A percentile compares a stretch with the other conserved stretches of the same genome.
These are phyloP conservation scores for Chloropsis cyanopogon DNA, from an alignment of 2,113 vertebrate species.

Conservation along the genomic window DNA sequence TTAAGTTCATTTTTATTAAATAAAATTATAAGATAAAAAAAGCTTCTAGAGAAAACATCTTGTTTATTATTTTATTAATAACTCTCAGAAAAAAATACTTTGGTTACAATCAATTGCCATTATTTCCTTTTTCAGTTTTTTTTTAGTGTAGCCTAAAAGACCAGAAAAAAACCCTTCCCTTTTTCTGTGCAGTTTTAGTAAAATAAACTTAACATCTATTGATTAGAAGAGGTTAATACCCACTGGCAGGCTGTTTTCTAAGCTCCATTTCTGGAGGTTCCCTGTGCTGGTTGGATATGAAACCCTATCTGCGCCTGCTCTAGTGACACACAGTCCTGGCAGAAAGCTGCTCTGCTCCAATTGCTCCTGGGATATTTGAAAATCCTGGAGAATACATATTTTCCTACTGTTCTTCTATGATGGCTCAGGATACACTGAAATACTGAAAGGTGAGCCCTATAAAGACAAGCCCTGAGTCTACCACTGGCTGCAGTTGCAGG, in stretches of 20 bases:
- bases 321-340: not conserved
- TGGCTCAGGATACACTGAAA: not conserved
- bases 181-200: not conserved
- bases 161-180: not conserved
- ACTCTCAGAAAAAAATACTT: not conserved
- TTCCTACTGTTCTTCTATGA: not conserved
- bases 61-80: not conserved
- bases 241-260: not conserved
- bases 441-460: not conserved
- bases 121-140: not conserved
- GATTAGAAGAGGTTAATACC: not conserved
- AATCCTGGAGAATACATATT: not conserved
- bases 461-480: not conserved
- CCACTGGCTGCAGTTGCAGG: not conserved
- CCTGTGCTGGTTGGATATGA: not conserved
- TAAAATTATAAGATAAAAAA: not conserved
- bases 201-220: not conserved
- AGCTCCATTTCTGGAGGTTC: not conserved
- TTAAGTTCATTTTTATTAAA: not conserved
- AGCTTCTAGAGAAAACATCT: not conserved
- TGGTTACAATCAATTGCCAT: not conserved
- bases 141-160: not conserved
- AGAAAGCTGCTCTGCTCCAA: not conserved
- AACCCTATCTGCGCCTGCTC: not conserved
- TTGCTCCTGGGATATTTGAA: not conserved